Percentiles rank a stretch among this genome's conserved stretches.
These are phyloP conservation scores for Bufotes viridis DNA, from an alignment of 2,797 vertebrate species.

Conservation along the genomic window DNA sequence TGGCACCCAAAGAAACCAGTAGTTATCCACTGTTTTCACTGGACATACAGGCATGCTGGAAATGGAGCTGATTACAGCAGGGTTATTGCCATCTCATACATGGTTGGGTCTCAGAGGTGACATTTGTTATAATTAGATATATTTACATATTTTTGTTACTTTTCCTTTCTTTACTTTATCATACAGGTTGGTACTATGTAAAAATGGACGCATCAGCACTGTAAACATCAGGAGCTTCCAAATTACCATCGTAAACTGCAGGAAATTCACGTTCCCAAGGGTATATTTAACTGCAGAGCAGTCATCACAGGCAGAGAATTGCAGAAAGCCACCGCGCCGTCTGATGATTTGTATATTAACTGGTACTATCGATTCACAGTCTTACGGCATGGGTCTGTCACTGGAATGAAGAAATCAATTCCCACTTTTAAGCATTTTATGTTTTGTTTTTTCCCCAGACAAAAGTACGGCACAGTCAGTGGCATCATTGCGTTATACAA, in stretches of 20 bases:
- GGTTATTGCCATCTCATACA: no score
- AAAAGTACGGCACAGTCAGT: no score
- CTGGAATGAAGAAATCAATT: background rate
- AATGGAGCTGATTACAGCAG: no score
- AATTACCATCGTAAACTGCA: background rate
- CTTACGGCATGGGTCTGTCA: background rate
- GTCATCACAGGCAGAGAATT: background rate
- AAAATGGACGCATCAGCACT: background rate
- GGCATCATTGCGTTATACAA: no score
- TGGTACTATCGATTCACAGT: background rate
- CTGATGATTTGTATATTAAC: conserved; percentile 1
- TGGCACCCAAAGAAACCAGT: no score
- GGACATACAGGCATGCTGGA: no score
- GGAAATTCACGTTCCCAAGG: background rate
- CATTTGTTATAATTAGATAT: no score
- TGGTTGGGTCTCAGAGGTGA: no score
- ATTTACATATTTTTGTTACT: no score
- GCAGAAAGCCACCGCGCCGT: background rate
- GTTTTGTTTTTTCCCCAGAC: background rate
- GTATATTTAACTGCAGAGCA: background rate
- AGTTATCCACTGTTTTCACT: no score
- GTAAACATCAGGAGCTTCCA: background rate
- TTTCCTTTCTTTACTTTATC: background rate
- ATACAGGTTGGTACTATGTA: background rate
- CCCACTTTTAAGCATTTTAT: background rate